Base-by-base conservation (phyloP, 2,888 invertebrate genomes). In the Aspidapion aeneum region DNA sequence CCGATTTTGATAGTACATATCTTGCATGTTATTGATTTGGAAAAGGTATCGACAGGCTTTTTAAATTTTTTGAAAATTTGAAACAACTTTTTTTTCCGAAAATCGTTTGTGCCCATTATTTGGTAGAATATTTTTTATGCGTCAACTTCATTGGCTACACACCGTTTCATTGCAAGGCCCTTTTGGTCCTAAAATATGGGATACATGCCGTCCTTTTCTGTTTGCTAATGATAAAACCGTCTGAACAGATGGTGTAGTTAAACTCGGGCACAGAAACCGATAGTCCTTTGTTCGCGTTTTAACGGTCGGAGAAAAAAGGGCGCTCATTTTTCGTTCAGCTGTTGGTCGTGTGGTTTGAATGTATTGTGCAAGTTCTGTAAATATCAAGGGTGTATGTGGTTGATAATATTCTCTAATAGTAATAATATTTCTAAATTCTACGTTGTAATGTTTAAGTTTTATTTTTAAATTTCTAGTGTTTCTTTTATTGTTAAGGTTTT, bases 211-310 rank as follows among this genome's bases (percentile, higher is more conserved):
- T 35, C 35, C 35, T 35, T 35, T 35, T 35, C 35, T 35, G 5
- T 35, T 35, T 35, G 35, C 35, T 7, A 3, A 35, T 7, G 35
- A 7, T 35, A 35, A 35, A 35, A 35, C 3, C n/a, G n/a, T n/a
- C n/a, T 7, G 35, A 35, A 35, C 35, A 35, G 5, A 12, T 35
- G 12, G 35, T 35, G 12, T 35, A 12, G 12, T 35, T 35, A 35
- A 35, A 35, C 12, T 35, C 12, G 3, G n/a, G n/a, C 12, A 35
- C 5, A 35, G 35, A 12, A 12, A 35, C 5, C 12, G 35, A 35
- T 35, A 3, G 12, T 35, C 12, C 12, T 12, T 52, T 62, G 20
- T 62, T 62, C 51, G 16, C 50, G 16, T 56, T 50, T 18, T 59
- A 59, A 52, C 52, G 52, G 52, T 52, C 52, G 17, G n/a, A 5